Percentiles rank a stretch among this genome's conserved stretches.
These are phyloP conservation scores for Caenorhabditis zanzibari DNA, from an alignment of 2,888 invertebrate genomes.

Conservation along the genomic window DNA sequence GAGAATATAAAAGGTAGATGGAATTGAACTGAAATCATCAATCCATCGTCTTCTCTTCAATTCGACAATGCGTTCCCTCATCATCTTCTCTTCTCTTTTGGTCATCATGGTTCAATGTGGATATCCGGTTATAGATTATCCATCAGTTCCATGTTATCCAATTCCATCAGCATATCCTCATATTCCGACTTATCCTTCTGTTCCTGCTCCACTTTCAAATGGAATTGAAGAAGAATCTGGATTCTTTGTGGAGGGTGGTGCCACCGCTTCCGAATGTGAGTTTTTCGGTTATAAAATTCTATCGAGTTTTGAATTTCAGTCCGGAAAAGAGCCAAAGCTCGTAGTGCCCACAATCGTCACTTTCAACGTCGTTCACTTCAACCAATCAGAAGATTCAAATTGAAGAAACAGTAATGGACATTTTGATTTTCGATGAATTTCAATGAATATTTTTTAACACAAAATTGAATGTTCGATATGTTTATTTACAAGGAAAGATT, in stretches of 20 bases:
- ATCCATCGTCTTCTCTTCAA: neutral
- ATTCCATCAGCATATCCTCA: constrained; percentile 6
- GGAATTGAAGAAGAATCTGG: neutral
- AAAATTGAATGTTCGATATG: neutral
- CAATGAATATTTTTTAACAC: neutral
- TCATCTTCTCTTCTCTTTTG: constrained; percentile 28
- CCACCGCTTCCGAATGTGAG: constrained; percentile 23
- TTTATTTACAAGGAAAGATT: neutral
- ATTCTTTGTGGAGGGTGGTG: neutral
- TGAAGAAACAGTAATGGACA: constrained; percentile 26
- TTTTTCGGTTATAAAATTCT: neutral
- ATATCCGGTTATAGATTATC: constrained; percentile 25
- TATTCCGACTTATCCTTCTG: neutral
- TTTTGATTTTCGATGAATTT: neutral
- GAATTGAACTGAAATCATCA: neutral
- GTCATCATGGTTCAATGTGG: constrained; percentile 22
- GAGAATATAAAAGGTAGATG: neutral
- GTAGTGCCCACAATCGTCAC: constrained; percentile 32
- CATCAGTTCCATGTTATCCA: neutral
- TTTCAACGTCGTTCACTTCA: constrained; percentile 51
- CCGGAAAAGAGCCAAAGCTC: constrained; percentile 45
- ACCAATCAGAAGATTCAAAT: constrained; percentile 46
- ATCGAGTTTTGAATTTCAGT: constrained; percentile 27
- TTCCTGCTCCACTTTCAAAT: neutral
- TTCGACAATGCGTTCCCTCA: constrained; percentile 20